phyloP scores from a whole-genome alignment of 1,140 invertebrate species.

The Sesamia nonagrioides region DNA sequence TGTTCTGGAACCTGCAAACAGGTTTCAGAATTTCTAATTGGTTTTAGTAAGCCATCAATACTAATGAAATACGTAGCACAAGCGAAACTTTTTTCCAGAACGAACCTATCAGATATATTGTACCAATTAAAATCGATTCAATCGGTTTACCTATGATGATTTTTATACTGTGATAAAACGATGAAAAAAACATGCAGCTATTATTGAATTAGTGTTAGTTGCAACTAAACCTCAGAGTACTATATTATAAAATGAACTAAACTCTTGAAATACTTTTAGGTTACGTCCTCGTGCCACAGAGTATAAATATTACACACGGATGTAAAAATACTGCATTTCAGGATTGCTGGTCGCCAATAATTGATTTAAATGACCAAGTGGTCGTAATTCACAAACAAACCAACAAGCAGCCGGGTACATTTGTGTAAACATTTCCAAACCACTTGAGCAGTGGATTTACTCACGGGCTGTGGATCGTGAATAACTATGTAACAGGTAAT shows the following conservation, averaged over 20 bases:
- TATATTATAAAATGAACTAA: too few relatives aligned
- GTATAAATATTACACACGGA: background rate
- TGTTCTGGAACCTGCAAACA: conserved; percentile 45
- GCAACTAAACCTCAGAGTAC: too few relatives aligned
- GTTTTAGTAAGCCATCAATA: conserved; percentile 37
- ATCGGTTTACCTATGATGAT: too few relatives aligned
- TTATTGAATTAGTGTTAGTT: conserved; percentile 32
- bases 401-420: conserved; percentile 41
- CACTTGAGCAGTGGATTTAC: conserved; percentile 59
- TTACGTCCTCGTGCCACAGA: background rate
- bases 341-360: conserved; percentile 1
- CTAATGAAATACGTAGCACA: conserved; percentile 33
- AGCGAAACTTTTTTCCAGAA: conserved; percentile 5
- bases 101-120: background rate
- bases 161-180: too few relatives aligned
- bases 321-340: background rate
- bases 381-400: conserved; percentile 42
- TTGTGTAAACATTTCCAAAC: conserved; percentile 55
- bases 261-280: background rate
- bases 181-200: background rate
- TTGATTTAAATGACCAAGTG: conserved; percentile 38
- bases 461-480: conserved; percentile 57
- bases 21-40: conserved; percentile 45
- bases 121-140: conserved; percentile 28
- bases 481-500: conserved; percentile 64